Evolutionary conservation across 2,888 invertebrate species (phyloP).

Genomic region (Pyrocoelia pectoralis): DNA sequence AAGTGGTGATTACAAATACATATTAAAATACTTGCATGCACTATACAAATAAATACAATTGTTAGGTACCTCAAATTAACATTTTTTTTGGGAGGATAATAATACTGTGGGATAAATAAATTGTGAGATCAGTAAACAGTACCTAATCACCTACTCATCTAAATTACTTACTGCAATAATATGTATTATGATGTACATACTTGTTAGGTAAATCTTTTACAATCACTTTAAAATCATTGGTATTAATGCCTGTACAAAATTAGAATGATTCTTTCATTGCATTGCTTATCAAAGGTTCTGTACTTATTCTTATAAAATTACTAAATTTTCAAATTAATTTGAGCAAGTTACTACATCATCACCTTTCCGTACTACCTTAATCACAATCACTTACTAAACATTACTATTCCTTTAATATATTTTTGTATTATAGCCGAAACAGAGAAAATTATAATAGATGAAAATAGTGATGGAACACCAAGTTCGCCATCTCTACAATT

Average conservation of each 20-base stretch:
- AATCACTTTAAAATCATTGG: neutral
- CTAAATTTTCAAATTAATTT: conserved; percentile 20
- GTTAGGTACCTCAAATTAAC: too few relatives aligned
- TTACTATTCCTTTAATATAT: neutral
- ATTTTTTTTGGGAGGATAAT: too few relatives aligned
- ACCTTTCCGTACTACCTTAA: neutral
- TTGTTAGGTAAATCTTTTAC: too few relatives aligned
- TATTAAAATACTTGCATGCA: too few relatives aligned
- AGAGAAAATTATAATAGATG: conserved; percentile 64
- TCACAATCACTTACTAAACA: too few relatives aligned
- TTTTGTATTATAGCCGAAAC: conserved; percentile 66
- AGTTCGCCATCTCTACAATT: conserved; percentile 62
- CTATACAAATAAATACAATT: too few relatives aligned
- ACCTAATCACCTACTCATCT: too few relatives aligned
- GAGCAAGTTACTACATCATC: conserved; percentile 12
- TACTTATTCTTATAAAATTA: conserved; percentile 10
- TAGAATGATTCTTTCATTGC: neutral
- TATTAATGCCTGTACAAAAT: neutral
- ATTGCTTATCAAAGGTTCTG: conserved; percentile 11
- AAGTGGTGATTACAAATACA: too few relatives aligned
- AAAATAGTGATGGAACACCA: conserved; percentile 56
- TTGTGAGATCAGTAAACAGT: too few relatives aligned
- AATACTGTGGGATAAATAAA: too few relatives aligned
- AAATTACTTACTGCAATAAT: too few relatives aligned
- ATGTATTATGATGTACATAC: too few relatives aligned